phyloP scores from a whole-genome alignment of 1,140 invertebrate genomes.

The Cardiocondyla obscurior region DNA sequence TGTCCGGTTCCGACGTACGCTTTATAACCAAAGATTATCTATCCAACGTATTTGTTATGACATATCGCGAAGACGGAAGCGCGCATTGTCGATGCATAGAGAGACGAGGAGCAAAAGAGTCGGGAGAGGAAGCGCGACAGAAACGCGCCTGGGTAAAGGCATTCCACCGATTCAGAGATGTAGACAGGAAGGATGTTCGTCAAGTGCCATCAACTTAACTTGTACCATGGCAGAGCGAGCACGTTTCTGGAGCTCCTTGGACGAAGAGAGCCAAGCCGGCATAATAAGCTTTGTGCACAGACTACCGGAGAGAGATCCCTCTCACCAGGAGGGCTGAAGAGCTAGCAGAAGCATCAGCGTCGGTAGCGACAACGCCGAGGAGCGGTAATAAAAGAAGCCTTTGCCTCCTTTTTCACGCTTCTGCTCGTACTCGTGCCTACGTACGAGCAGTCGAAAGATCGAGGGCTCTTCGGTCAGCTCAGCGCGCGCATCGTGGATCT shows the following conservation, averaged over 20 bases:
- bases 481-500: constrained; percentile 23
- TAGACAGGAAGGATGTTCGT: constrained; percentile 75
- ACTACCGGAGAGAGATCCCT: constrained; percentile 62
- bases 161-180: constrained; percentile 67
- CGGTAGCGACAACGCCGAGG: constrained; percentile 63
- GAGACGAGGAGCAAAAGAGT: not conserved
- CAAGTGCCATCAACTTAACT: constrained; percentile 77
- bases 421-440: constrained; percentile 49
- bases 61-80: not conserved
- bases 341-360: constrained; percentile 49
- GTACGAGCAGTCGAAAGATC: constrained; percentile 66
- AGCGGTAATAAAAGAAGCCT: constrained; percentile 54
- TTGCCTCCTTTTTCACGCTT: constrained; percentile 33
- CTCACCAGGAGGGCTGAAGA: constrained; percentile 65
- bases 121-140: constrained; percentile 9
- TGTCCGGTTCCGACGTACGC: too few species aligned
- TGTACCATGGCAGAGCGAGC: constrained; percentile 68
- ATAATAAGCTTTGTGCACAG: constrained; percentile 78
- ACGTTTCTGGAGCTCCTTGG: constrained; percentile 60
- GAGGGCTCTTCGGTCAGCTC: constrained; percentile 59
- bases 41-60: constrained; percentile 1
- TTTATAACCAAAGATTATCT: not conserved
- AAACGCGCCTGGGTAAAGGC: constrained; percentile 29
- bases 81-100: not conserved
- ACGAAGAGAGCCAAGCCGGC: constrained; percentile 71